phyloP scores from a whole-genome alignment of 2,797 vertebrate genomes.

The Anguilla megastoma region DNA sequence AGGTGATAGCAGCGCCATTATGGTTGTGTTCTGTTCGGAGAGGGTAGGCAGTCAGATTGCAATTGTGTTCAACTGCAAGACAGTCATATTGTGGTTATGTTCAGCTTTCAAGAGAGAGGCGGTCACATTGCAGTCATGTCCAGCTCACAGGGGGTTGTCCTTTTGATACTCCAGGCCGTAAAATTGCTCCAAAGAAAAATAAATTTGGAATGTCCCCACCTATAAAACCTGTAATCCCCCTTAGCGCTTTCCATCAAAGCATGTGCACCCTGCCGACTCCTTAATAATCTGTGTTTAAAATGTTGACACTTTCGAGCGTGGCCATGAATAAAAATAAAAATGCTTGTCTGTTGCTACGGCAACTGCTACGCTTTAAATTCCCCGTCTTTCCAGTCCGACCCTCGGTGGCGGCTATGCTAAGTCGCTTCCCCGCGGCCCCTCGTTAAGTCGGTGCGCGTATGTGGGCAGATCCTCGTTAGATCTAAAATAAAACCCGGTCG shows the following conservation, averaged over 20 bases:
- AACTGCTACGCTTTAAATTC: constrained; percentile 69
- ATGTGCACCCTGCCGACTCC: constrained; percentile 3
- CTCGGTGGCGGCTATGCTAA: constrained; percentile 30
- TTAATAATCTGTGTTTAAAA: constrained; percentile 41
- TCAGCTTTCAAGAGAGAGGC: neutral
- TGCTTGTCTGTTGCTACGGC: constrained; percentile 73
- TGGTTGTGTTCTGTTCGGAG: neutral
- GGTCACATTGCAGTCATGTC: neutral
- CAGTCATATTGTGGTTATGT: neutral
- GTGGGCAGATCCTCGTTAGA: constrained; percentile 46
- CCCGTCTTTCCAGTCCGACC: neutral
- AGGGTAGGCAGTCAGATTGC: neutral
- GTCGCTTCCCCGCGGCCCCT: constrained; percentile 44
- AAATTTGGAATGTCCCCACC: constrained; percentile 21
- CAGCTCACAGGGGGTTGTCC: neutral
- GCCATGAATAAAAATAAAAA: constrained; percentile 62
- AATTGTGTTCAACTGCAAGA: neutral
- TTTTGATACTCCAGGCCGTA: neutral
- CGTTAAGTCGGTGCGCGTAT: constrained; percentile 43
- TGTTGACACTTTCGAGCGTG: constrained; percentile 61
- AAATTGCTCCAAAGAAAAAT: neutral
- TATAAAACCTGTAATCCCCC: constrained; percentile 5
- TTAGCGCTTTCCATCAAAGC: neutral
- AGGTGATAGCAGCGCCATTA: neutral
- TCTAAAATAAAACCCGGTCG: constrained; percentile 52